These are phyloP conservation scores for Lytechinus variegatus DNA, from an alignment of 35 echinoderm and acorn worm genomes.

Conservation along the genomic window DNA sequence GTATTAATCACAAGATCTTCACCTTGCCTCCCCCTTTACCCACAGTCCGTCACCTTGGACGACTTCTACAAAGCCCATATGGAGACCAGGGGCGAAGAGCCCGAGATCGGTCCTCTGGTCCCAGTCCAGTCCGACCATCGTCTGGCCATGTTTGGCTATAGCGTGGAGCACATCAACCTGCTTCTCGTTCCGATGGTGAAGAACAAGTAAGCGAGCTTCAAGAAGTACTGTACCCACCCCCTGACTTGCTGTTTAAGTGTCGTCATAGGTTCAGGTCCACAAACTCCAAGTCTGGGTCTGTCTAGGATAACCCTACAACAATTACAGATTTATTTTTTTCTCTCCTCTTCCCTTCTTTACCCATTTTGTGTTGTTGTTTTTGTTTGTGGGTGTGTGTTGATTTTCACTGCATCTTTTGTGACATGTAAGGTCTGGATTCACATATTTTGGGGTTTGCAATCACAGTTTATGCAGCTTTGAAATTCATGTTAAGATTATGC, in stretches of 20 bases:
- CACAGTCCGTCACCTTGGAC: slow-evolving; percentile 67
- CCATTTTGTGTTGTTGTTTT: background rate
- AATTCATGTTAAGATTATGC: too few species aligned
- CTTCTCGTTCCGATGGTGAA: slow-evolving; percentile 79
- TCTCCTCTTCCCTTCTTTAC: background rate
- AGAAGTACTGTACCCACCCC: background rate
- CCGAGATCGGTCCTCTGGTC: background rate
- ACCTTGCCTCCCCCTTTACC: background rate
- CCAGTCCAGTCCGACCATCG: slow-evolving; percentile 72
- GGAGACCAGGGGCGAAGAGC: background rate
- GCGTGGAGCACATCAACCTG: slow-evolving; percentile 91
- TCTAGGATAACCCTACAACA: background rate
- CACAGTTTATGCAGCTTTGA: too few species aligned
- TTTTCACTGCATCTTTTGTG: background rate
- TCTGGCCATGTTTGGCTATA: slow-evolving; percentile 96
- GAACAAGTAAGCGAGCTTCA: slow-evolving; percentile 78
- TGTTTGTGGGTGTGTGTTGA: background rate
- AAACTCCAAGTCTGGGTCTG: background rate
- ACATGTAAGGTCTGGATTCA: background rate
- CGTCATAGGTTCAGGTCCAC: background rate
- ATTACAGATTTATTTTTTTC: background rate
- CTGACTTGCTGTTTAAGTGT: background rate
- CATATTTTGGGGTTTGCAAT: too few species aligned
- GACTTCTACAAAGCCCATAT: slow-evolving; percentile 70
- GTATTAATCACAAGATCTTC: background rate